phyloP scores from a whole-genome alignment of 2,888 invertebrate genomes.

The Nineta flava region DNA sequence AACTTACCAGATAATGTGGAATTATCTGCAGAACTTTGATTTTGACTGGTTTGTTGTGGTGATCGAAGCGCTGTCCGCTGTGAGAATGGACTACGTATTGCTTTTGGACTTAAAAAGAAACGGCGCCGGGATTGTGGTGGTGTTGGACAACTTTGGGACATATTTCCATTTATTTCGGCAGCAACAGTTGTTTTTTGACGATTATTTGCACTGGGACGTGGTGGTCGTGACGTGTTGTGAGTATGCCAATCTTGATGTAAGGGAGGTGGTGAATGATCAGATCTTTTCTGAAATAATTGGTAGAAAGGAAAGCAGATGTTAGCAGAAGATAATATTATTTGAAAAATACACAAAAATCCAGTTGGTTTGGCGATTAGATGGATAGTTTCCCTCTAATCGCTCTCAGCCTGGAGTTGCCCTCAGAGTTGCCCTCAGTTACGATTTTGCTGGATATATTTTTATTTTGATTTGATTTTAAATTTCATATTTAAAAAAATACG shows the following conservation, averaged over 20 bases:
- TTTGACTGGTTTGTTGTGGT: neutral
- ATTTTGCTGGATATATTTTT: no score
- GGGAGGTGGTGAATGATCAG: neutral
- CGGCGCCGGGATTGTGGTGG: conserved; percentile 60
- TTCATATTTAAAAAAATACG: no score
- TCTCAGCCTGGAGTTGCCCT: no score
- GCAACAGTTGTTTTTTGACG: neutral
- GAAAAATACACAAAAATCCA: no score
- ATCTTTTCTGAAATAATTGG: neutral
- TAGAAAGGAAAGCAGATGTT: neutral
- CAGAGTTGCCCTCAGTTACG: no score
- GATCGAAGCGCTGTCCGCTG: conserved; percentile 24
- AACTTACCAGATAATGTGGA: conserved; percentile 54
- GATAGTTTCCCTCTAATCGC: no score
- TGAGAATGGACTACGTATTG: conserved; percentile 60
- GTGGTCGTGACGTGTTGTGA: neutral
- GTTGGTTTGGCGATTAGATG: no score
- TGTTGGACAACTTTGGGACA: conserved; percentile 65
- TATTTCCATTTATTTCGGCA: conserved; percentile 17
- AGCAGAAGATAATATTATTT: neutral
- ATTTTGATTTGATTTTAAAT: no score
- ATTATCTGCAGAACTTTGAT: conserved; percentile 32
- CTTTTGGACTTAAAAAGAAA: conserved; percentile 70
- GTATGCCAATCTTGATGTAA: neutral
- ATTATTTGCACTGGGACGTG: neutral